phyloP scores from a whole-genome alignment of 2,113 vertebrate genomes.

The Menura novaehollandiae region DNA sequence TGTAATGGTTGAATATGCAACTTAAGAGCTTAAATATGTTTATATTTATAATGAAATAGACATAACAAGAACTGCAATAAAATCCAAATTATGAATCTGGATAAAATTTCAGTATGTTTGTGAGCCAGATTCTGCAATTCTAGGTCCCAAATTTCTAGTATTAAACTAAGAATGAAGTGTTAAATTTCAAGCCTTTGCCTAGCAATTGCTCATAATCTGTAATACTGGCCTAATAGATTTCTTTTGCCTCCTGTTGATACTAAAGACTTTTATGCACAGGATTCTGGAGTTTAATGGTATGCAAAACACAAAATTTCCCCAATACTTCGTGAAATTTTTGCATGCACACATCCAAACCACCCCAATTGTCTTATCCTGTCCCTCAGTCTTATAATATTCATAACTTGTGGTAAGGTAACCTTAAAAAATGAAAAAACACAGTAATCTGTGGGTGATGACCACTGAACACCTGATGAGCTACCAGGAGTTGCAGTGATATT shows the following conservation, averaged over 20 bases:
- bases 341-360: background rate
- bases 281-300: background rate
- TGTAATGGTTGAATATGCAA: background rate
- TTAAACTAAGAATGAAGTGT: background rate
- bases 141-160: background rate
- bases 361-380: background rate
- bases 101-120: background rate
- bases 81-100: background rate
- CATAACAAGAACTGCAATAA: background rate
- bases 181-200: background rate
- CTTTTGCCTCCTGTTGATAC: background rate
- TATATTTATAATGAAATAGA: background rate
- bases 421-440: background rate
- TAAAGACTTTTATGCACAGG: background rate
- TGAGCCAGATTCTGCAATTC: background rate
- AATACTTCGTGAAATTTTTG: background rate
- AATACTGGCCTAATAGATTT: background rate
- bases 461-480: background rate
- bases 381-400: background rate
- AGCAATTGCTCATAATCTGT: background rate
- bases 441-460: background rate
- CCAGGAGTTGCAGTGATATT: background rate
- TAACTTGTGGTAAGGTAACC: background rate
- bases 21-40: background rate
- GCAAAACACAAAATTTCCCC: background rate